Evolutionary conservation across 2,113 vertebrate genomes (phyloP).

Genomic region (Neodontobutis hainanensis): DNA sequence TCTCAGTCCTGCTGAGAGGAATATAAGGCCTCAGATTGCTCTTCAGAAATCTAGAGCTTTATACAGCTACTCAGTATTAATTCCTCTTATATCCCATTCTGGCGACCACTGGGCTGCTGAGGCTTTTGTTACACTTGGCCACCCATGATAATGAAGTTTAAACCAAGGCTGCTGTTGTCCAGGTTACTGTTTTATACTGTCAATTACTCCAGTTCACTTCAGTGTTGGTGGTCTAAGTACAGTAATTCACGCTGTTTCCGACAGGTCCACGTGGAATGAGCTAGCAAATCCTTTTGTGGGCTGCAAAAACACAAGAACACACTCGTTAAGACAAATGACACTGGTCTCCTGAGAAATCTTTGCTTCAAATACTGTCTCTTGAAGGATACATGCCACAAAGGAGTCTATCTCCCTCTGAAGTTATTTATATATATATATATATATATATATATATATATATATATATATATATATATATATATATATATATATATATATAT

Average conservation of each 20-base stretch:
- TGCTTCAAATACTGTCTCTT: conserved; percentile 51
- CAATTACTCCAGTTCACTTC: conserved; percentile 77
- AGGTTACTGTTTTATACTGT: conserved; percentile 54
- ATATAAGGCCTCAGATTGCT: conserved; percentile 72
- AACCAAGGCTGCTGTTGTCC: conserved; percentile 71
- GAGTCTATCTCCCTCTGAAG: conserved; percentile 41
- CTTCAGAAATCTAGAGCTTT: conserved; percentile 75
- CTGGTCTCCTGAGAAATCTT: conserved; percentile 52
- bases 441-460: conserved; percentile 8
- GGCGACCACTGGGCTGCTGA: conserved; percentile 81
- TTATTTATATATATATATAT: conserved; percentile 65
- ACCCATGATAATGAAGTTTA: conserved; percentile 91
- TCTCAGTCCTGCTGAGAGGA: conserved; percentile 99
- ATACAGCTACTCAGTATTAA: conserved; percentile 77
- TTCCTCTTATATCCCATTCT: conserved; percentile 74
- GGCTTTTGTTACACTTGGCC: conserved; percentile 83
- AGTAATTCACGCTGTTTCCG: conserved; percentile 95
- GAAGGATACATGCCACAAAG: conserved; percentile 64
- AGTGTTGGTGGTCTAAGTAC: conserved; percentile 81
- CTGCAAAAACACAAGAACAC: conserved; percentile 85
- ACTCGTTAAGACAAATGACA: conserved; percentile 63
- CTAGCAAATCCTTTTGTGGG: conserved; percentile 99
- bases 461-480: no score
- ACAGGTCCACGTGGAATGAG: conserved; percentile 94
- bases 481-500: no score